phyloP scores from a whole-genome alignment of 2,888 invertebrate species.

The Acanthoscelides obtectus region DNA sequence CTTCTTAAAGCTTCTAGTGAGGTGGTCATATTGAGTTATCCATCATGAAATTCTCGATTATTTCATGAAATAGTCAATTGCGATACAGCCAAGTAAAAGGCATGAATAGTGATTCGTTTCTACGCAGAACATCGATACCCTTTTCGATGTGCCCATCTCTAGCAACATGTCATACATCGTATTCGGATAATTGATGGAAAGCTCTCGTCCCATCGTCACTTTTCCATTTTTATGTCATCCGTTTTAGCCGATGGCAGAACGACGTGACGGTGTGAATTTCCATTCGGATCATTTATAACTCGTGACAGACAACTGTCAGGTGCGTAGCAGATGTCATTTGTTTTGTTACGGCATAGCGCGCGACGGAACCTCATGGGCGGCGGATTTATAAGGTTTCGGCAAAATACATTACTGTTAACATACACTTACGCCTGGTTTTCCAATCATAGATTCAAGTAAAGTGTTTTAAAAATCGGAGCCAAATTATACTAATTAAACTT shows the following conservation, averaged over 20 bases:
- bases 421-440: no score
- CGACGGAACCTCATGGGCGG: conserved; percentile 51
- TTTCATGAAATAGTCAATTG: no score
- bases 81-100: no score
- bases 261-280: conserved; percentile 34
- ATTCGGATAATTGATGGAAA: background rate
- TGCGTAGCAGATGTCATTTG: conserved; percentile 64
- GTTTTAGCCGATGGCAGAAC: background rate
- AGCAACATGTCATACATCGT: background rate
- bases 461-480: no score
- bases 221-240: background rate
- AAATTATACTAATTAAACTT: no score
- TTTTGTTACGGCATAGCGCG: conserved; percentile 57
- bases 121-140: no score
- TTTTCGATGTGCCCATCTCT: no score
- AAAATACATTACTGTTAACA: conserved; percentile 22
- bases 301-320: conserved; percentile 61
- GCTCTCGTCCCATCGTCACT: background rate
- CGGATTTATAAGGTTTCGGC: conserved; percentile 24
- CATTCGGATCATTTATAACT: conserved; percentile 63
- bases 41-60: no score
- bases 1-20: no score
- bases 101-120: no score
- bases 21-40: no score
- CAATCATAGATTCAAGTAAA: no score